phyloP scores from a whole-genome alignment of 2,888 invertebrate genomes.

The Caenorhabditis sinica region DNA sequence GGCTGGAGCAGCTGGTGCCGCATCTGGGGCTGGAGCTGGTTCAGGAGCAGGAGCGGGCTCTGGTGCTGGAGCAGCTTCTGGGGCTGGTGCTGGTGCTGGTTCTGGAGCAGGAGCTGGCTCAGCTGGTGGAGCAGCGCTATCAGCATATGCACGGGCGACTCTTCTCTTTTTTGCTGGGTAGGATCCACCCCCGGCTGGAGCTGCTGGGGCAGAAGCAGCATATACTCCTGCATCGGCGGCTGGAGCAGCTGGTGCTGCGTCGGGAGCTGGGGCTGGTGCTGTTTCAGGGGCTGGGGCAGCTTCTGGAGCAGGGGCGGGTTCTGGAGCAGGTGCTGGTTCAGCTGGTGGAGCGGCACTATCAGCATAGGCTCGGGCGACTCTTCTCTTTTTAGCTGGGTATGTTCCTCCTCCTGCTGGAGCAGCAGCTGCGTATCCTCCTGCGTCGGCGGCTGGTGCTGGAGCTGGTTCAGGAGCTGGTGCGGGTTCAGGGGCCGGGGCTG shows the following conservation, averaged over 20 bases:
- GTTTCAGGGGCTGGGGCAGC: constrained; percentile 27
- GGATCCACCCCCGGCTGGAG: constrained; percentile 20
- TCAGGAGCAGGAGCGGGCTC: constrained; percentile 26
- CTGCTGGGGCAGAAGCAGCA: constrained; percentile 10
- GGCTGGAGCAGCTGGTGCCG: constrained; percentile 26
- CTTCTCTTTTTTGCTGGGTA: constrained; percentile 40
- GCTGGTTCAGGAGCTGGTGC: constrained; percentile 15
- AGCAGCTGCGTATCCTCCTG: constrained; percentile 37
- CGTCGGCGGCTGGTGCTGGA: constrained; percentile 26
- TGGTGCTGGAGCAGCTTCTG: constrained; percentile 9
- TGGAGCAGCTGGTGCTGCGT: constrained; percentile 7
- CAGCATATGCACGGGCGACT: constrained; percentile 44
- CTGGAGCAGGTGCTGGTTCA: constrained; percentile 6
- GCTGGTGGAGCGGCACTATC: constrained; percentile 9
- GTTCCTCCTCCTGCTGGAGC: constrained; percentile 23
- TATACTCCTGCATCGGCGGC: constrained; percentile 12
- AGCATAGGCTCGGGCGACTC: constrained; percentile 33
- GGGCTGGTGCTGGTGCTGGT: not conserved
- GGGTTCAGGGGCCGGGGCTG: constrained; percentile 17
- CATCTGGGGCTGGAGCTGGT: constrained; percentile 17
- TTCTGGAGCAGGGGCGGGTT: not conserved
- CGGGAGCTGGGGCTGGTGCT: constrained; percentile 25
- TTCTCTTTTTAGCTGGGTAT: constrained; percentile 42
- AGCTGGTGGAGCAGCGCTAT: constrained; percentile 8
- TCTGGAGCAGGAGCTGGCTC: not conserved